Evolutionary conservation across 2,797 vertebrate genomes (phyloP).

Genomic region (Coregonus ussuriensis): DNA sequence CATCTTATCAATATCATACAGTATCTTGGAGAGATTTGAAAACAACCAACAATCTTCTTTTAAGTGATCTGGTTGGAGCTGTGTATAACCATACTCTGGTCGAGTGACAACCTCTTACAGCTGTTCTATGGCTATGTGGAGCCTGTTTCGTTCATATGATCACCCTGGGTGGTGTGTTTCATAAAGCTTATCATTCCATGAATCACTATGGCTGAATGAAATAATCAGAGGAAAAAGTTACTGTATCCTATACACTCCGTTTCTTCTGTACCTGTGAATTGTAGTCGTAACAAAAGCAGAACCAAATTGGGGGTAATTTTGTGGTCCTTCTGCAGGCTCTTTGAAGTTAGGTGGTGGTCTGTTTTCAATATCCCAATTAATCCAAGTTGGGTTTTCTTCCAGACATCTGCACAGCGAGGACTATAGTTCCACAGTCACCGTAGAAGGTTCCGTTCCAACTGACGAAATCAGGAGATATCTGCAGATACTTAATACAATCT

Average conservation of each 20-base stretch:
- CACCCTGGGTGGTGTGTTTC: background rate
- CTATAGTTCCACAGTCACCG: background rate
- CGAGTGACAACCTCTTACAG: background rate
- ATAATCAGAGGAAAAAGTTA: background rate
- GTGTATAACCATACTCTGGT: background rate
- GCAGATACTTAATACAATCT: background rate
- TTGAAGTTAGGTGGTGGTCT: background rate
- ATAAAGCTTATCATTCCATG: too few relatives aligned
- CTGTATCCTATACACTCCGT: background rate
- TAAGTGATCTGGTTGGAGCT: background rate
- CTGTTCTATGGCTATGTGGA: background rate
- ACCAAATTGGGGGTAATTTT: background rate
- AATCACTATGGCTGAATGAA: background rate
- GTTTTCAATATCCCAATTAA: slow-evolving; percentile 1
- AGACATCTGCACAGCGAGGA: background rate
- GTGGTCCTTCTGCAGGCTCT: background rate
- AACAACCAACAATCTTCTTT: background rate
- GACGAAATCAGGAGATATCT: background rate
- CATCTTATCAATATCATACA: background rate
- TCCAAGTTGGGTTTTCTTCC: background rate
- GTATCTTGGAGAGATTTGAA: background rate
- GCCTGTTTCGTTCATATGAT: too few relatives aligned
- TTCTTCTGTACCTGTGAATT: background rate
- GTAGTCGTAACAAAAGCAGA: slow-evolving; percentile 1
- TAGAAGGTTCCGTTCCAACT: background rate